Evolutionary conservation across 2,797 vertebrate species (phyloP), one percentile per base, ranked within the genome.

Genomic region (Poeciliopsis infans): DNA sequence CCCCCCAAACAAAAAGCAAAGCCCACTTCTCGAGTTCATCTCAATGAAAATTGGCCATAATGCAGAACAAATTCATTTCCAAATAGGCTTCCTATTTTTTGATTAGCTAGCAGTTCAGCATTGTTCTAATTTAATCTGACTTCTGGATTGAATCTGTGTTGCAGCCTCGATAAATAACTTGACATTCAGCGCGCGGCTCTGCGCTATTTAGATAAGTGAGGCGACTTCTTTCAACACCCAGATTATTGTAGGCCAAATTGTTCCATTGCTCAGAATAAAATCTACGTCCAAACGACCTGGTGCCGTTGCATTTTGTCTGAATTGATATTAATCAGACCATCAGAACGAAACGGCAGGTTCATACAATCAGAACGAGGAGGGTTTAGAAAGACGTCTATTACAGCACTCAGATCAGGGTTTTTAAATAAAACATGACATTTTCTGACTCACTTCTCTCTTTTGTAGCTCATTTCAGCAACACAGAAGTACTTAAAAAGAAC

Each of bases 201-300:
- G 79, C 82, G 88, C 89, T 86, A 86, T 93, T 91, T 86, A 91
- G 93, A 94, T 94, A 93, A 94, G 92, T 90, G 91, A 95, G 94
- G 92, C 89, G 74, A 70, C 78, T 87, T 82, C 86, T 90, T 81
- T 90, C 79, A 93, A 91, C 89, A 87, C 85, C 85, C 89, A 86
- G 87, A 85, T 75, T 81, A 86, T 79, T 84, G 85, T 31, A 47
- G 39, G 75, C 89, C 90, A 95, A 95, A 95, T 88, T 87, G 85
- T 82, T 86, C 91, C 89, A 94, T 95, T 91, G 82, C 89, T 95
- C 94, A 94, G 91, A 89, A 94, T 95, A 94, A 94, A 94, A 86
- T 80, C 74, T 39, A 68, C 59, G 81, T 92, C 87, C 91, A 25
- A 87, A 77, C 78, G 74, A 86, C 61, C 80, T 68, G 31, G 77